phyloP scores from a whole-genome alignment of 2,113 vertebrate species.

The Ophthalmolycus amberensis region DNA sequence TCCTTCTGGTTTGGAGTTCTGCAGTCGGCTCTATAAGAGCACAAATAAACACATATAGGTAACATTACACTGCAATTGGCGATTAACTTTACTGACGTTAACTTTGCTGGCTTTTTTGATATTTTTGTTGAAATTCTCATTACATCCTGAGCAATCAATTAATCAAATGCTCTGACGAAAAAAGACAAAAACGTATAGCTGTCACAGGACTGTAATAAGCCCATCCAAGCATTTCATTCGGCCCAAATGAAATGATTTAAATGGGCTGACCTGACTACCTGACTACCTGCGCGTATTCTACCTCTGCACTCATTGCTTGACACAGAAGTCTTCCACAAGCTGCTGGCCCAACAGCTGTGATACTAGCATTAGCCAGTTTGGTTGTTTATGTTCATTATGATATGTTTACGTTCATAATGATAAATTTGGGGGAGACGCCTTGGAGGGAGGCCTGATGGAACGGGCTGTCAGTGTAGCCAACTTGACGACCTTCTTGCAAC shows the following conservation, averaged over 20 bases:
- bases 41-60: no score
- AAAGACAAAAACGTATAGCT: not conserved
- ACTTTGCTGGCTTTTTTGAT: not conserved
- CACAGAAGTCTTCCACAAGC: not conserved
- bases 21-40: no score
- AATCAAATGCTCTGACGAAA: not conserved
- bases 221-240: not conserved
- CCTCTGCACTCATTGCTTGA: not conserved
- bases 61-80: no score
- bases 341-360: not conserved
- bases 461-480: not conserved
- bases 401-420: not conserved
- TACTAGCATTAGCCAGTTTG: not conserved
- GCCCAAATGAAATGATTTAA: no score
- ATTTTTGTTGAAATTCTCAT: not conserved
- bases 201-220: not conserved
- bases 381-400: not conserved
- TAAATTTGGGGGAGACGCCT: not conserved
- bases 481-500: not conserved
- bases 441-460: not conserved
- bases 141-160: not conserved
- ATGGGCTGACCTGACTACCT: no score
- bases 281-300: not conserved
- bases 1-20: no score
- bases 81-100: no score